A percentile compares a stretch with the other conserved stretches of the same genome.
Conservation (phyloP, 2,113 vertebrate genomes). For the Protomyctophum bolini region DNA sequence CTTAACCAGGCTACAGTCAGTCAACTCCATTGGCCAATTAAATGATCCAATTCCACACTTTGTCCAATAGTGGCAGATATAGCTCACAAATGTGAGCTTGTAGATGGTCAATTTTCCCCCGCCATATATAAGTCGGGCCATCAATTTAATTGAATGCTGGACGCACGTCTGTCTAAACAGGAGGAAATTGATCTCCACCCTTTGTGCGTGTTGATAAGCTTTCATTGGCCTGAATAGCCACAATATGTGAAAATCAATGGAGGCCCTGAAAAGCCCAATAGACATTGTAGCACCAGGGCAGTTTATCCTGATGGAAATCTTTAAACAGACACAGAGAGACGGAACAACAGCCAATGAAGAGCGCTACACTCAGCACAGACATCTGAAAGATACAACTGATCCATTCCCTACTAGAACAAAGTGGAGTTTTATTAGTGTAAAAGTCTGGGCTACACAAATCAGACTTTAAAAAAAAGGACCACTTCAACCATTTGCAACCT, state of each 20-base stretch:
- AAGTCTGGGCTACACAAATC: neutral
- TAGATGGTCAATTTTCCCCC: too few relatives aligned
- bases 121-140: neutral
- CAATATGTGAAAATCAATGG: constrained; percentile 54
- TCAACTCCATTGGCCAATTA: constrained; percentile 3
- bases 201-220: constrained; percentile 33
- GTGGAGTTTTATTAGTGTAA: neutral
- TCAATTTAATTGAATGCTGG: constrained; percentile 13
- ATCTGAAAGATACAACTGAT: neutral
- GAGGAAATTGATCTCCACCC: constrained; percentile 33
- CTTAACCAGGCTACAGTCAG: constrained; percentile 27
- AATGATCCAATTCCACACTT: constrained; percentile 12
- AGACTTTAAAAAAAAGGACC: too few relatives aligned
- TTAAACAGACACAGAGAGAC: constrained; percentile 11
- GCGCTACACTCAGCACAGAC: neutral
- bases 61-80: constrained; percentile 3
- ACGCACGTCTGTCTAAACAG: constrained; percentile 32
- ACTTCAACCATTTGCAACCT: too few relatives aligned
- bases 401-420: neutral
- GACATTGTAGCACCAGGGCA: neutral
- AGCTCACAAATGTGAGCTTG: too few relatives aligned
- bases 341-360: neutral
- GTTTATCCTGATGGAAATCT: constrained; percentile 8
- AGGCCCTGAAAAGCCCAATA: constrained; percentile 20
- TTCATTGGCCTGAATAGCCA: constrained; percentile 24